phyloP scores from a whole-genome alignment of 2,888 invertebrate species.

The Idaea biselata region DNA sequence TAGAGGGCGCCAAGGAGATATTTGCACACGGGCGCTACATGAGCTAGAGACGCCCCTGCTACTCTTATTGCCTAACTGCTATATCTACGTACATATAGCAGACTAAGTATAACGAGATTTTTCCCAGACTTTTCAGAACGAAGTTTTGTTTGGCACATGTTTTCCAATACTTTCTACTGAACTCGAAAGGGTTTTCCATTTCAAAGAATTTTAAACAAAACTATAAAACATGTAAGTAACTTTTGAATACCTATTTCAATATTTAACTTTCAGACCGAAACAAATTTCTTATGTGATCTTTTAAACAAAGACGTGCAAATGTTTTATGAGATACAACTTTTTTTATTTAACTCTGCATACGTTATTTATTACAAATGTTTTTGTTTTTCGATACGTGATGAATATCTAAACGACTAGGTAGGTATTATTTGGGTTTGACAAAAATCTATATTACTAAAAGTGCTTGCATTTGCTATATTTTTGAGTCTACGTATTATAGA shows the following conservation, averaged over 20 bases:
- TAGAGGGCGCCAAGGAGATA: no score
- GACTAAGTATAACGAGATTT: not conserved
- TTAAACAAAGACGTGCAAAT: not conserved
- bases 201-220: not conserved
- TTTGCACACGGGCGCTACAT: no score
- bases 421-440: no score
- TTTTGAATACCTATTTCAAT: not conserved
- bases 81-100: not conserved
- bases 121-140: not conserved
- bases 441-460: no score
- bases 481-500: no score
- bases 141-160: not conserved
- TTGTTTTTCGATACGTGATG: no score
- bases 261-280: not conserved
- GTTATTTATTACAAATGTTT: no score
- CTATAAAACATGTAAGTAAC: not conserved
- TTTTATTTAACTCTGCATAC: no score
- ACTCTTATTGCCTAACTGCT: not conserved
- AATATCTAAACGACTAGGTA: no score
- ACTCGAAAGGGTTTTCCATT: not conserved
- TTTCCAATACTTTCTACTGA: not conserved
- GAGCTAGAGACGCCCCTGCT: no score
- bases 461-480: no score
- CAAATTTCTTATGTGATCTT: not conserved
- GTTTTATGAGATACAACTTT: not conserved